Percentiles rank a stretch among this genome's conserved stretches.
These are phyloP conservation scores for Zaprionus lachaisei DNA, from an alignment of 1,140 invertebrate genomes.

Conservation along the genomic window DNA sequence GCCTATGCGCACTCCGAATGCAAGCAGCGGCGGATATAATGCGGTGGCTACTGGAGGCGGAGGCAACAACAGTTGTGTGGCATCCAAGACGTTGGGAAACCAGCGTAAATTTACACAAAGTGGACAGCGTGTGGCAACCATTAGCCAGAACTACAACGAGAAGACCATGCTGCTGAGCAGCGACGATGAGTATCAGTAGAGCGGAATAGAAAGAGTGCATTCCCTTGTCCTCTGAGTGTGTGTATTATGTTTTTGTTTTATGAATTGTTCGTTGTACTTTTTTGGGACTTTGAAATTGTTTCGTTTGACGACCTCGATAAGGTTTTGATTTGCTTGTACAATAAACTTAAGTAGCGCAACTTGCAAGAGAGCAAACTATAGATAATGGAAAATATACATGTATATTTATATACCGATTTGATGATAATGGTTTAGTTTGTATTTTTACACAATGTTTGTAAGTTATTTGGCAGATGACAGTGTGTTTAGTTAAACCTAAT, in stretches of 20 bases:
- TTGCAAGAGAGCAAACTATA: slow-evolving; percentile 39
- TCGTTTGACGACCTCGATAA: slow-evolving; percentile 30
- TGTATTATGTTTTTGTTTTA: slow-evolving; percentile 40
- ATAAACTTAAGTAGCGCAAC: slow-evolving; percentile 74
- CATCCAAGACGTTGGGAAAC: slow-evolving; percentile 82
- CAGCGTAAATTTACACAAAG: slow-evolving; percentile 85
- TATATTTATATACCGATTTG: slow-evolving; percentile 36
- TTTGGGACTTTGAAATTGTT: slow-evolving; percentile 46
- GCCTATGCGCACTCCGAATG: slow-evolving; percentile 25
- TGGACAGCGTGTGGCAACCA: slow-evolving; percentile 90
- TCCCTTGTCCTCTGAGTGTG: slow-evolving; percentile 13
- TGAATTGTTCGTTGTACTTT: slow-evolving; percentile 50
- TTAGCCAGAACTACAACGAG: slow-evolving; percentile 95
- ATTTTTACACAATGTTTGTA: slow-evolving; percentile 55
- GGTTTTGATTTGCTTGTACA: slow-evolving; percentile 69
- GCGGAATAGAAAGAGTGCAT: background rate
- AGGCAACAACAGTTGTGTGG: slow-evolving; percentile 73
- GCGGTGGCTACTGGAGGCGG: slow-evolving; percentile 75
- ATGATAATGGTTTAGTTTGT: slow-evolving; percentile 45
- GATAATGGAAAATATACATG: slow-evolving; percentile 51
- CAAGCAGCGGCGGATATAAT: slow-evolving; percentile 66
- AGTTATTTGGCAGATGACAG: slow-evolving; percentile 38
- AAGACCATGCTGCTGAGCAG: slow-evolving; percentile 98
- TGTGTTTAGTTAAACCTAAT: slow-evolving; percentile 32
- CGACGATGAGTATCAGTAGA: slow-evolving; percentile 97